Base-by-base conservation (phyloP, 2,113 vertebrate species). In the Gulo gulo region DNA sequence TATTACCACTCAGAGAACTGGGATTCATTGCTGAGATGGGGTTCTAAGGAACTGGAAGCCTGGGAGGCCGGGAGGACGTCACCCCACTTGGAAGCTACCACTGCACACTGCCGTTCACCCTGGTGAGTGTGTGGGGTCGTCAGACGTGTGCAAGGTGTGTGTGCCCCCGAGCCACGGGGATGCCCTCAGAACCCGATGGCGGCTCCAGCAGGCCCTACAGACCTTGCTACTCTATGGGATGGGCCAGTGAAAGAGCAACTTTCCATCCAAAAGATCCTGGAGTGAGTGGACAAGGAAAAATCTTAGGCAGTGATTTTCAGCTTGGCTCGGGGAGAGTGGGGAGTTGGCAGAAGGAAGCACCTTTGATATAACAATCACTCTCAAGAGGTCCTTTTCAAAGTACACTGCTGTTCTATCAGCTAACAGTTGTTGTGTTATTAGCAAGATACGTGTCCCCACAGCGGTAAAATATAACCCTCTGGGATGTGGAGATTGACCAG, bases 301-400 rank as follows among this genome's bases (percentile, higher is more conserved):
- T 79, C 26, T 79, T 31, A 26, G 47, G 50, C n/a, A 67, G 36
- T 73, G 39, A 94, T 96, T 95, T 86, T 82, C 93, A 96, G n/a
- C 7, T 65, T 86, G 80, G 47, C 7, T 69, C 3, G 14, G 55
- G 26, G 8, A 63, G 9, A 74, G 59, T 16, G 65, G 52, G 34
- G 71, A 92, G 34, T 0, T 76, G 24, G 85, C n/a, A 95, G 14
- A 96, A 69, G 36, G 23, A 86, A 82, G 29, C 18, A 71, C 15
- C 24, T 71, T 0, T 78, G 80, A 20, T 24, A 0, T 1, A 69
- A 93, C 20, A 87, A 73, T 95, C 20, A 92, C 11, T 61, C 8
- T 67, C 26, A 36, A 8, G 21, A 84, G 36, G 10, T 34, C 39
- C 29, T 82, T 86, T 91, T 50, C 61, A 87, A 92, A 73, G 57